These are phyloP conservation scores for Phoronis australis DNA, from an alignment of 2,888 invertebrate species.

Conservation along the genomic window DNA sequence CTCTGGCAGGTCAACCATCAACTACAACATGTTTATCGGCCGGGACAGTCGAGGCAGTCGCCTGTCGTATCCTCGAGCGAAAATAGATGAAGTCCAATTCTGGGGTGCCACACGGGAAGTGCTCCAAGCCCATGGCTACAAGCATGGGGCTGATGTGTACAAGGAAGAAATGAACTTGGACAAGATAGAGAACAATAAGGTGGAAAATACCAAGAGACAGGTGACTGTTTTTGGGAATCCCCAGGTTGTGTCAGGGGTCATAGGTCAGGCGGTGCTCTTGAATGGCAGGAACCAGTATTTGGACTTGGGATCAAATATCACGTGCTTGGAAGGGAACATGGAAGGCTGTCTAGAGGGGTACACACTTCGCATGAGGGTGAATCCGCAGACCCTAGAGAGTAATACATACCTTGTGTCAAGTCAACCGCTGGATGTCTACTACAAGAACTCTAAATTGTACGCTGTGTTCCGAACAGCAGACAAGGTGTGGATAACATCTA, in stretches of 20 bases:
- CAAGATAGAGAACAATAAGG: conserved; percentile 6
- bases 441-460: conserved; percentile 34
- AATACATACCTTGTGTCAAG: conserved; percentile 45
- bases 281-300: conserved; percentile 37
- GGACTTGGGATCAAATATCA: conserved; percentile 36
- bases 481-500: conserved; percentile 33
- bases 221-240: conserved; percentile 10
- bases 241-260: conserved; percentile 7
- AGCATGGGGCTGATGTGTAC: conserved; percentile 23
- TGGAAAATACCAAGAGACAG: conserved; percentile 11
- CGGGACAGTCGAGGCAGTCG: conserved; percentile 14
- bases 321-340: conserved; percentile 42
- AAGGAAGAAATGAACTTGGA: conserved; percentile 18
- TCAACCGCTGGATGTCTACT: conserved; percentile 39
- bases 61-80: conserved; percentile 23
- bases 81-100: conserved; percentile 45
- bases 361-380: conserved; percentile 32
- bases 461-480: conserved; percentile 34
- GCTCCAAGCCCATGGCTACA: conserved; percentile 20
- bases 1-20: neutral
- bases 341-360: conserved; percentile 42
- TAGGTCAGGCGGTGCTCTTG: conserved; percentile 7
- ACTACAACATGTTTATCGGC: conserved; percentile 26
- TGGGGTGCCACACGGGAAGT: conserved; percentile 41
- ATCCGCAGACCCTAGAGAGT: conserved; percentile 29